Conservation (phyloP, 1,140 invertebrate genomes). For the Cardiocondyla obscurior region DNA sequence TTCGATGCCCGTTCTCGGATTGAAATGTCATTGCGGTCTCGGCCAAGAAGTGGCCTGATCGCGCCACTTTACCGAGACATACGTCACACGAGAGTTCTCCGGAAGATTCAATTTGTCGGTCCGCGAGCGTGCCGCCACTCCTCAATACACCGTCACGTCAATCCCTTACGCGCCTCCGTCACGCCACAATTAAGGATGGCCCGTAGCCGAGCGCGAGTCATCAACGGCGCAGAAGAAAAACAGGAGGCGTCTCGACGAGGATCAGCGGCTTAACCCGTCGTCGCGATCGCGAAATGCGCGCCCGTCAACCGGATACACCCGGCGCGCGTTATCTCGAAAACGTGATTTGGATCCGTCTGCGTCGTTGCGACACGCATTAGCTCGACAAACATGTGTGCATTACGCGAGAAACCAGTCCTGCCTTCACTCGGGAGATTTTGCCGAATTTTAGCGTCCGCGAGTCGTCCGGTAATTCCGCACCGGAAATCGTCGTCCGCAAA, state of each 20-base stretch:
- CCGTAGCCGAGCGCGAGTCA: background rate
- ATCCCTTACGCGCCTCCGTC: background rate
- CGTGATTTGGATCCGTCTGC: slow-evolving; percentile 5
- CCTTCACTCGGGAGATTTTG: background rate
- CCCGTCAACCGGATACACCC: slow-evolving; percentile 17
- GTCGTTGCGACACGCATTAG: slow-evolving; percentile 19
- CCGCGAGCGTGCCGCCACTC: background rate
- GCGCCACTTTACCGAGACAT: slow-evolving; percentile 40
- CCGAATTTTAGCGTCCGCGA: background rate
- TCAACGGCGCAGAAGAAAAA: background rate
- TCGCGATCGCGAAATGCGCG: background rate
- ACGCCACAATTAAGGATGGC: background rate
- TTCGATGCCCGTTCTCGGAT: background rate
- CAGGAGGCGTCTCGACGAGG: background rate
- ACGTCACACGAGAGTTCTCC: slow-evolving; percentile 48
- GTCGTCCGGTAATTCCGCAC: background rate
- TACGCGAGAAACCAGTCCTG: background rate
- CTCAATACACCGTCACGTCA: background rate
- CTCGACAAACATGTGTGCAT: slow-evolving; percentile 20
- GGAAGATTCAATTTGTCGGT: slow-evolving; percentile 48
- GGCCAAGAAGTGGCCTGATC: slow-evolving; percentile 16
- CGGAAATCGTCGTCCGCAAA: background rate
- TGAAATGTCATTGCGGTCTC: background rate
- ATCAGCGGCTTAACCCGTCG: background rate
- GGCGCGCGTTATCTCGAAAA: slow-evolving; percentile 21